phyloP scores from a whole-genome alignment of 30 jellyfish, hydroid and myxozoan genomes.

The Aurelia coerulea region DNA sequence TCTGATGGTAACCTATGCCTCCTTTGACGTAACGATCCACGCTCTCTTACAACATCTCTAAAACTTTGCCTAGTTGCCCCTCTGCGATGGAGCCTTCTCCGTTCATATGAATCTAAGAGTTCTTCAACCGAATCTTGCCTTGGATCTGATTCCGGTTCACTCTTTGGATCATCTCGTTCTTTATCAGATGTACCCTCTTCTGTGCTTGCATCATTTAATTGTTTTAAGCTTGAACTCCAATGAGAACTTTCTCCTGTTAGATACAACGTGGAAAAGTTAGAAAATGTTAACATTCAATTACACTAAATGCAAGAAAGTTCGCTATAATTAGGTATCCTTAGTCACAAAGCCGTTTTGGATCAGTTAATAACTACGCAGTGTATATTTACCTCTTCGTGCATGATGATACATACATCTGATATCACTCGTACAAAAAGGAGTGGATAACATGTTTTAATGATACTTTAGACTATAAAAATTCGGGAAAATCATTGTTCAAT shows the following conservation, averaged over 20 bases:
- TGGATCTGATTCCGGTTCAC: slow-evolving; percentile 58
- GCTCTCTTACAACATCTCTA: slow-evolving; percentile 52
- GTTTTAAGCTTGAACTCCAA: slow-evolving; percentile 20
- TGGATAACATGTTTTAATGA: no score
- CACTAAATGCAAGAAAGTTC: background rate
- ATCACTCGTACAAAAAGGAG: no score
- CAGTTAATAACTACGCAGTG: no score
- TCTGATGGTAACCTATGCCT: slow-evolving; percentile 69
- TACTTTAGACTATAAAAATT: no score
- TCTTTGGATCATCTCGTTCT: slow-evolving; percentile 33
- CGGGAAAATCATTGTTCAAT: no score
- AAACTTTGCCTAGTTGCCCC: slow-evolving; percentile 82
- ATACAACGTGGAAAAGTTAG: background rate
- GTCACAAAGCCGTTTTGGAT: no score
- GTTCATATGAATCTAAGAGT: slow-evolving; percentile 48
- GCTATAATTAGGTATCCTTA: no score
- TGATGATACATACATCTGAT: no score
- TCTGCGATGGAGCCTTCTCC: slow-evolving; percentile 71
- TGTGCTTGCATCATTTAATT: slow-evolving; percentile 18
- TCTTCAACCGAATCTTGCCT: slow-evolving; percentile 43
- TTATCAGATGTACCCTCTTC: slow-evolving; percentile 42
- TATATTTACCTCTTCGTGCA: no score
- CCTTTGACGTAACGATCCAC: slow-evolving; percentile 68
- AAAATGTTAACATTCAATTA: background rate
- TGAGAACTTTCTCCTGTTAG: slow-evolving; percentile 34